These are phyloP conservation scores for Psephotus haematonotus DNA, from an alignment of 2,113 vertebrate species.

Conservation along the genomic window DNA sequence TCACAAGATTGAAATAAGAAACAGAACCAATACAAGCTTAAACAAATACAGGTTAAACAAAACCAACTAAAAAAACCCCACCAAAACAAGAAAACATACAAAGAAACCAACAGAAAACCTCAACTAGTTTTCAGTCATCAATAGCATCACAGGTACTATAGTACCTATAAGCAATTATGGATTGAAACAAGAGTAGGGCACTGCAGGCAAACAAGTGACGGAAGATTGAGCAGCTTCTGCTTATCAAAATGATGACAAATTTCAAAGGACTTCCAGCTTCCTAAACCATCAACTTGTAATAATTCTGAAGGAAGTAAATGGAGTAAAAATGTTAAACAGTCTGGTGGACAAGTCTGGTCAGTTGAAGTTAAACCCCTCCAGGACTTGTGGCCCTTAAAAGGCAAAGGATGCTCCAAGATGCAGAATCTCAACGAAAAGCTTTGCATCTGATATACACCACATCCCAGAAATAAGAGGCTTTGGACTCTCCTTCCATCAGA, in stretches of 20 bases:
- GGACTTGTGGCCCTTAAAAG: not conserved
- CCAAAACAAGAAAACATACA: not conserved
- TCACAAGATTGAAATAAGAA: not conserved
- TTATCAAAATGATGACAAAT: not conserved
- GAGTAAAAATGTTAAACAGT: not conserved
- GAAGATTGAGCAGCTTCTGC: not conserved
- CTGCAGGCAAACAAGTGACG: not conserved
- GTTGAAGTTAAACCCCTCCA: not conserved
- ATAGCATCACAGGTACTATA: not conserved
- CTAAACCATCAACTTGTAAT: not conserved
- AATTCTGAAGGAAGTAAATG: not conserved
- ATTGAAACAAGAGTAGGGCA: not conserved
- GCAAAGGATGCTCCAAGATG: not conserved
- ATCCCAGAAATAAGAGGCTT: not conserved
- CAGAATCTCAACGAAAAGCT: not conserved
- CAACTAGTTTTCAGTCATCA: not conserved
- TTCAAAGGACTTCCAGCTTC: not conserved
- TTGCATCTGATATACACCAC: not conserved
- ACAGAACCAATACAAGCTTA: not conserved
- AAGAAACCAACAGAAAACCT: not conserved
- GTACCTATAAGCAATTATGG: not conserved
- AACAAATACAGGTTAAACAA: not conserved
- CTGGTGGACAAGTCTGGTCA: not conserved
- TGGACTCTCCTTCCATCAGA: not conserved
- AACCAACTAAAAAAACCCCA: not conserved